Conservation (phyloP, 2,113 vertebrate genomes). For the Butastur rufipennis region DNA sequence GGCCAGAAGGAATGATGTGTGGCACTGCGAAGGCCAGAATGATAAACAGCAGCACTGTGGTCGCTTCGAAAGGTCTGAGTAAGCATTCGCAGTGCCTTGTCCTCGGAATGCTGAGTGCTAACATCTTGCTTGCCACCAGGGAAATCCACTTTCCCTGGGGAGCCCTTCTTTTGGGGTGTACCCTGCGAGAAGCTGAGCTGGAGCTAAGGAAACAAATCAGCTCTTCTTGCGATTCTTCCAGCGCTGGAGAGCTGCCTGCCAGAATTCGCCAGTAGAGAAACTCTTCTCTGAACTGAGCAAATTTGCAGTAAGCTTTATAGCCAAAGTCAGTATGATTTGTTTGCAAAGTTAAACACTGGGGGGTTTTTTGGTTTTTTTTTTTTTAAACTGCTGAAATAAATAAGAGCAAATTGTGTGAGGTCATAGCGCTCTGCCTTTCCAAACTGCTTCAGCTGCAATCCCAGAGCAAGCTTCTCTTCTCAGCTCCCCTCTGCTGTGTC, state of each 20-base stretch:
- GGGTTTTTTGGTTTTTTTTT: not conserved
- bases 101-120: not conserved
- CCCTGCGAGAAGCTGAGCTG: not conserved
- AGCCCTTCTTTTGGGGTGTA: not conserved
- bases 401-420: conserved; percentile 38
- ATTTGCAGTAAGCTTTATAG: conserved; percentile 28
- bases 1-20: not conserved
- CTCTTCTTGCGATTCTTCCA: not conserved
- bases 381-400: conserved; percentile 43
- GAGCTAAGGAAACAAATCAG: not conserved
- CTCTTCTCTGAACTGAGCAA: not conserved
- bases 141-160: not conserved
- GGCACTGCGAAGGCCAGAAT: not conserved
- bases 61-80: not conserved
- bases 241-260: not conserved
- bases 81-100: not conserved
- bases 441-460: conserved; percentile 36
- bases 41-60: not conserved
- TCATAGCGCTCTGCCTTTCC: conserved; percentile 26
- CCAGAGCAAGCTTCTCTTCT: not conserved
- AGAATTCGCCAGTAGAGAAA: not conserved
- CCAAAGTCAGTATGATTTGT: conserved; percentile 39
- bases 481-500: not conserved
- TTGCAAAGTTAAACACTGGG: conserved; percentile 33
- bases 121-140: not conserved